Base-by-base conservation (phyloP, 2,888 invertebrate species). In the Cheilosia variabilis region DNA sequence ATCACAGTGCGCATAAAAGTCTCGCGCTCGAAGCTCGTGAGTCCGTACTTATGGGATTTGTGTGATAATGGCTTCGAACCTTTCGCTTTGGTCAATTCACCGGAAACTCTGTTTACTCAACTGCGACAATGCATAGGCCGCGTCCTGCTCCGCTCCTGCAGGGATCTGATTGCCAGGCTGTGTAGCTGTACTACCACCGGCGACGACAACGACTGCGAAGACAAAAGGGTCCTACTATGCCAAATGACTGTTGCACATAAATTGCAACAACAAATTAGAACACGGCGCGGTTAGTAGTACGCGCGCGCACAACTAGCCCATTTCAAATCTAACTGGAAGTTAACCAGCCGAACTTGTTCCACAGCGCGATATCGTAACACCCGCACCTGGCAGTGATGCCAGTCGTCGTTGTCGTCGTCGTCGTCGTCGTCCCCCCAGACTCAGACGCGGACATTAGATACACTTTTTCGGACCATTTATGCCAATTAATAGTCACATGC, bases 241-340 rank as follows among this genome's bases (percentile, higher is more conserved):
- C 55, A 43, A 47, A 63, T 72, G 83, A 73, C 72, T 83, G 57
- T 50, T 53, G 65, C 71, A 50, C 79, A 84, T 84, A 84, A 84
- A 84, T 84, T 77, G 72, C 87, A 87, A 87, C 87, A 87, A 87
- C 82, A 87, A 87, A 87, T 87, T 87, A 87, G 87, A 87, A 87
- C 87, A 82, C 73, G 77, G 55, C 65, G 75, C 76, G 41, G 41
- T 45, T 47, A 69, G 77, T 69, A 73, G 62, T 68, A 60, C 66
- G 71, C 58, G 71, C 71, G 19, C 19, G 50, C 50, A 19, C 50
- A 50, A 22, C 13, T 24, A 37, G 34, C 80, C 69, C 76, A 77
- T 77, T 72, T 76, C 57, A 47, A 60, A 66, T 45, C 41, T 60
- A 65, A 73, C 65, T 71, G 55, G 76, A 75, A 84, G 75, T 66